Evolutionary conservation across 1,140 invertebrate species (phyloP), one percentile per base, ranked within the genome.

Genomic region (Brachionus plicatilis): DNA sequence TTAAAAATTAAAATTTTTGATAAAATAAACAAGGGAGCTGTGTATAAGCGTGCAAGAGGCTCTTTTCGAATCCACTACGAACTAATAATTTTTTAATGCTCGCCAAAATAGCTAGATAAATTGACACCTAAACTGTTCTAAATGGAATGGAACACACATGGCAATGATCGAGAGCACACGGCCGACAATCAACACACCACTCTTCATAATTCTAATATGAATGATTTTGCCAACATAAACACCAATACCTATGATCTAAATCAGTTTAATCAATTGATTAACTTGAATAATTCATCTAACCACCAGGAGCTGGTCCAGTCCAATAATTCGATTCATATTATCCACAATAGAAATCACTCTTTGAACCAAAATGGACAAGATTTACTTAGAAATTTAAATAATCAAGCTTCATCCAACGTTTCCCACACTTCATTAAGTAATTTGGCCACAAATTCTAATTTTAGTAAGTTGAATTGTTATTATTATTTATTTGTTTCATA

Each of bases 61-160:
- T 60, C 53, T 60, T 27, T 56, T 56, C 11, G 45, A 47, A 56
- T 17, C 14, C 7, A 17, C 53, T 50, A 3, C 17, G 14, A 53
- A 53, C 47, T 60, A 68, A 68, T 37, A 5, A 68, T n/a, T 68
- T 68, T 68, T 33, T 68, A 68, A 68, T 68, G 66, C 27, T 33
- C 14, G 66, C n/a, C 66, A 68, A 68, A 68, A n/a, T 33, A 68
- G n/a, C 29, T 41, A 72, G 68, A 72, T 41, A 72, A 72, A 41
- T 43, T 72, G 41, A 20, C 53, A 60, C 53, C 24, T 9, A 43
- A 9, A 72, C 33, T 43, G 3, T 27, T 27, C 43, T 76, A 76
- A 76, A 76, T 76, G 72, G 72, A 76, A 50, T 76, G 72, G 72
- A 76, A 76, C 27, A 50, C 43, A 11, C 29, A 24, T 76, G 72